These are phyloP conservation scores for Acanthaster planci DNA, from an alignment of 35 echinoderm and acorn worm genomes.

Conservation along the genomic window DNA sequence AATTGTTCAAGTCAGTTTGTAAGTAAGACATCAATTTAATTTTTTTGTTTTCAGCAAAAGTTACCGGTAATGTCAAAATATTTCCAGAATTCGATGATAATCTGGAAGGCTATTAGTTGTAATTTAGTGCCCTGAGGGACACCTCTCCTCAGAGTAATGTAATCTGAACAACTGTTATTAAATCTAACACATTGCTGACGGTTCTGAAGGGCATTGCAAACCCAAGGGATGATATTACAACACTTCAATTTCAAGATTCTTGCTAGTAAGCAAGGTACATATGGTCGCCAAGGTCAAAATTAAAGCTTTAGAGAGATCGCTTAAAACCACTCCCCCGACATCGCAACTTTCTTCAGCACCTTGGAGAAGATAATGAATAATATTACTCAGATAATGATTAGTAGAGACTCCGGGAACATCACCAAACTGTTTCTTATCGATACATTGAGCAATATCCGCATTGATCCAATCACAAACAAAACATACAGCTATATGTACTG, in stretches of 20 bases:
- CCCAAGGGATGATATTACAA: slow-evolving; percentile 38
- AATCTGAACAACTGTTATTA: slow-evolving; percentile 37
- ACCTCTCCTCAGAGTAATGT: slow-evolving; percentile 19
- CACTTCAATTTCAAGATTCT: slow-evolving; percentile 32
- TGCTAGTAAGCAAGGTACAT: slow-evolving; percentile 38
- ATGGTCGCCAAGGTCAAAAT: slow-evolving; percentile 43
- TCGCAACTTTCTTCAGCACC: slow-evolving; percentile 36
- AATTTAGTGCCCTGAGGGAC: slow-evolving; percentile 69
- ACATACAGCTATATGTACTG: slow-evolving; percentile 17
- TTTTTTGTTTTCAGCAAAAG: slow-evolving; percentile 42
- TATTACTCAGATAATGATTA: slow-evolving; percentile 41
- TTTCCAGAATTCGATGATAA: slow-evolving; percentile 61
- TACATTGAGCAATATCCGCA: background rate
- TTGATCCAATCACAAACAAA: slow-evolving; percentile 41
- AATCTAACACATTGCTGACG: slow-evolving; percentile 47
- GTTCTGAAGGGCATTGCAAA: slow-evolving; percentile 38
- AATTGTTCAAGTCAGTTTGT: too few relatives aligned
- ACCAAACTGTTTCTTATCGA: slow-evolving; percentile 63
- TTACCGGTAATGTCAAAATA: slow-evolving; percentile 66
- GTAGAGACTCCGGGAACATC: slow-evolving; percentile 50
- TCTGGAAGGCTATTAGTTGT: slow-evolving; percentile 44
- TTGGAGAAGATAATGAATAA: slow-evolving; percentile 35
- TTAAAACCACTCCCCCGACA: slow-evolving; percentile 41
- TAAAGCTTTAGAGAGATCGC: slow-evolving; percentile 60
- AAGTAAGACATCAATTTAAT: too few relatives aligned